Percentiles rank a stretch among this genome's conserved stretches.
Evolutionary conservation across 2,888 invertebrate species (phyloP).

Genomic region (Penaeus monodon): DNA sequence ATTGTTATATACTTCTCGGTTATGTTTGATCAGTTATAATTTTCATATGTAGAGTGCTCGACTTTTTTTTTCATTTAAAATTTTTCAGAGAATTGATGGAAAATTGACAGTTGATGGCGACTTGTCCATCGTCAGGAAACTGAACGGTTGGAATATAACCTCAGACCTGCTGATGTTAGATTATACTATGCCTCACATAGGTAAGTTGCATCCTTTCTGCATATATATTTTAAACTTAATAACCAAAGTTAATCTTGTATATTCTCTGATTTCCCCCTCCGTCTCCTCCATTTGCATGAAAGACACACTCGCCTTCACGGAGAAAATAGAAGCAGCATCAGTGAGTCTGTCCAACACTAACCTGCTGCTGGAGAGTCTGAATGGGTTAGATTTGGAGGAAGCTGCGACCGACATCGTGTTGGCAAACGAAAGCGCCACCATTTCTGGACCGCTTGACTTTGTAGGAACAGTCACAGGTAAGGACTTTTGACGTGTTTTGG

Average conservation of each 20-base stretch:
- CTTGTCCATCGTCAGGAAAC: background rate
- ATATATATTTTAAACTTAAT: too few species aligned
- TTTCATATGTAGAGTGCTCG: too few species aligned
- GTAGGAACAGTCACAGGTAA: background rate
- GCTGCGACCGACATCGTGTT: background rate
- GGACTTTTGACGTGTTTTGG: too few species aligned
- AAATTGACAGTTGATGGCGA: background rate
- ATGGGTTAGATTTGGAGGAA: background rate
- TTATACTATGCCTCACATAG: background rate
- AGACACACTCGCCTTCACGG: background rate
- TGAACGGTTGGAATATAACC: background rate
- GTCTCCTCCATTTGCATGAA: too few species aligned
- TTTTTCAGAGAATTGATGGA: constrained; percentile 7
- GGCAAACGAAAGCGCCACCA: background rate
- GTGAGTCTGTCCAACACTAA: background rate
- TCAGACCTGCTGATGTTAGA: constrained; percentile 15
- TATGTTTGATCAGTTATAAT: background rate
- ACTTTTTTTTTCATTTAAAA: too few species aligned
- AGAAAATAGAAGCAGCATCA: background rate
- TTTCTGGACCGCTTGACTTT: constrained; percentile 1
- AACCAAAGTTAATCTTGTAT: too few species aligned
- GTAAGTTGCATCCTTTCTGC: background rate
- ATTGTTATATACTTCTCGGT: background rate
- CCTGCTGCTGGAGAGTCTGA: constrained; percentile 1
- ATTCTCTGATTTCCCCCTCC: too few species aligned